Evolutionary conservation across 2,888 invertebrate genomes (phyloP), one percentile per base, ranked within the genome.

Genomic region (Caenorhabditis macrosperma): DNA sequence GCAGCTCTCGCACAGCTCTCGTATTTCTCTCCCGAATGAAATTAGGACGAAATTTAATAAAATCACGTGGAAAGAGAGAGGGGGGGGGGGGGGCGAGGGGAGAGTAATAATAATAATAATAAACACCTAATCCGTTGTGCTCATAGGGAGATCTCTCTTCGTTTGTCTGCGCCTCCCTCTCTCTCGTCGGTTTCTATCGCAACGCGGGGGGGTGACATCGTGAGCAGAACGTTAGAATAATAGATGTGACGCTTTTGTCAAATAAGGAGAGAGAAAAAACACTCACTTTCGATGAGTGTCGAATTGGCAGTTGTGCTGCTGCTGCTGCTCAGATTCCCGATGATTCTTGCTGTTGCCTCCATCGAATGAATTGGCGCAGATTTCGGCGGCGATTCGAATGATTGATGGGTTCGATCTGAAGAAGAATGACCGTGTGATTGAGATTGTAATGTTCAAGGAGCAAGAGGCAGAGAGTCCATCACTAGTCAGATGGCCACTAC

Each of bases 271-370:
- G 15, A 10, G n/a, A n/a, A 44, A 44, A 44, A 44, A 44, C 20
- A 20, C 71, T 63, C 10, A 72, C 71, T 61, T 61, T 35, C 44
- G 54, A 72, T 33, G n/a, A 63, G 63, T 33, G 61, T 72, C 55
- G 71, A n/a, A 26, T 72, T 63, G 67, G 41, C 67, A 20, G 35
- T 24, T 7, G 48, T 35, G 55, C 15, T 7, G 24, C 1, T 35
- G 55, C 15, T 7, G 24, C 1, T 28, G 63, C 61, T 72, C 35
- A 72, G 30, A 72, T 72, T 60, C 55, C 52, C 52, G 30, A 55
- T 54, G 44, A 72, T 46, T 41, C 55, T 20, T 52, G 22, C 52
- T 33, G 71, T 52, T 28, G 33, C 69, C 60, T 72, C 71, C 71
- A 72, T 72, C 52, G 60, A 30, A 59, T n/a, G 55, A 33, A 50